Evolutionary conservation across 1,140 invertebrate species (phyloP).

Genomic region (Lepidurus apus): DNA sequence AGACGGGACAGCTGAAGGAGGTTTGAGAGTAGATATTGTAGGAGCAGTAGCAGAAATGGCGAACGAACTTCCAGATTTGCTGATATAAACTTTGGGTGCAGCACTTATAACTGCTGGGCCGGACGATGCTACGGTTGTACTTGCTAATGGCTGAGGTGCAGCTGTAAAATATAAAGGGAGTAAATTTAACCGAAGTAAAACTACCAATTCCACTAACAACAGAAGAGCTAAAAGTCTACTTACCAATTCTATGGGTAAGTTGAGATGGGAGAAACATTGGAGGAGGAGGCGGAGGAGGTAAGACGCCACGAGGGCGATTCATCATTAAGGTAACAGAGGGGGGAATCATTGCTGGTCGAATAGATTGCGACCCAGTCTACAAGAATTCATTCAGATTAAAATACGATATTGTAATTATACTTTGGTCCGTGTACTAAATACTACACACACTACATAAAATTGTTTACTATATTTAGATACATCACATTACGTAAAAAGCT

Average conservation of each 20-base stretch:
- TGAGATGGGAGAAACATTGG: slow-evolving; percentile 55
- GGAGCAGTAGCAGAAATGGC: slow-evolving; percentile 34
- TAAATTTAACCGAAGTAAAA: neutral
- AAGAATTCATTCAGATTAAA: slow-evolving; percentile 39
- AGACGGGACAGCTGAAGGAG: neutral
- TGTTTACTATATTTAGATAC: slow-evolving; percentile 9
- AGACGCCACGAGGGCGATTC: slow-evolving; percentile 43
- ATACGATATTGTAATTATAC: neutral
- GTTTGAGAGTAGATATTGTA: slow-evolving; percentile 1
- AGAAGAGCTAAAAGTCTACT: slow-evolving; percentile 29
- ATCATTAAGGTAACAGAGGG: slow-evolving; percentile 40
- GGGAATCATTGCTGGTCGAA: slow-evolving; percentile 23
- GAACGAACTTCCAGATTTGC: slow-evolving; percentile 32
- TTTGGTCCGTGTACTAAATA: slow-evolving; percentile 53
- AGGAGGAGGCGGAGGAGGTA: slow-evolving; percentile 40
- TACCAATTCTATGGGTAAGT: slow-evolving; percentile 46
- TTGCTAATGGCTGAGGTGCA: neutral
- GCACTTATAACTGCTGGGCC: slow-evolving; percentile 26
- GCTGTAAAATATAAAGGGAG: neutral
- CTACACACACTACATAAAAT: slow-evolving; percentile 47
- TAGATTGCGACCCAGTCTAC: slow-evolving; percentile 12
- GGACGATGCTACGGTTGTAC: neutral
- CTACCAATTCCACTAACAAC: neutral
- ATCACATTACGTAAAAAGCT: neutral
- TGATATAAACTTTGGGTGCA: slow-evolving; percentile 34